Evolutionary conservation across 2,888 invertebrate genomes (phyloP), one percentile per base, ranked within the genome.

Genomic region (Augiades crinisus): DNA sequence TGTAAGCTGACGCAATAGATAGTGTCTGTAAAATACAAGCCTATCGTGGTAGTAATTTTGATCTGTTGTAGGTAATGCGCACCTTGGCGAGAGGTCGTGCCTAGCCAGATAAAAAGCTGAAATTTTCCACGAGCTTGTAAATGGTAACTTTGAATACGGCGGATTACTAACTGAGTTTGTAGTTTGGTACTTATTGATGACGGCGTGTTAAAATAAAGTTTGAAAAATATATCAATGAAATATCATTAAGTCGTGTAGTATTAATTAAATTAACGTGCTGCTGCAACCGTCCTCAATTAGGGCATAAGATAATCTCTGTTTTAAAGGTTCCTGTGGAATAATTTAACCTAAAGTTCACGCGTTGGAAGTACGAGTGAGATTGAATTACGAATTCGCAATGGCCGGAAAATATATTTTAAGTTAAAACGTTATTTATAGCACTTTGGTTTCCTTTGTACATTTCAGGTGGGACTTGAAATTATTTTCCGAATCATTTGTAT

Each of bases 401-500:
- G n/a, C 12, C 12, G 5, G 12, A 30, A 3, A 30, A 10, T 12
- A 30, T 2, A 30, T n/a, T 30, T 30, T 12, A 30, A 30, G 12
- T n/a, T 12, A 12, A 30, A 30, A 12, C 30, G n/a, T 16, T 36
- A 14, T 37, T 43, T 43, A 30, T 7, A 43, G 10, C 10, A 7
- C 12, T 34, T 31, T 31, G 31, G 21, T 38, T 47, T 40, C 10
- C 13, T 17, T 12, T 46, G 22, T 47, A 38, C 17, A 40, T 22
- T 50, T 36, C 30, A 34, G 30, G 36, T 37, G 36, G 49, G 31
- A 51, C 22, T 41, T 19, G 31, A 47, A 49, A 31, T 49, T 53
- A 45, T 46, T 53, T 43, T 43, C 30, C 16, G 40, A 40, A 43
- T 36, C 49, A 53, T 58, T 55, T 54, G 55, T 58, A 58, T 58